Evolutionary conservation across 1,140 invertebrate species (phyloP), one percentile per base, ranked within the genome.

Genomic region (Glomeris maerens): DNA sequence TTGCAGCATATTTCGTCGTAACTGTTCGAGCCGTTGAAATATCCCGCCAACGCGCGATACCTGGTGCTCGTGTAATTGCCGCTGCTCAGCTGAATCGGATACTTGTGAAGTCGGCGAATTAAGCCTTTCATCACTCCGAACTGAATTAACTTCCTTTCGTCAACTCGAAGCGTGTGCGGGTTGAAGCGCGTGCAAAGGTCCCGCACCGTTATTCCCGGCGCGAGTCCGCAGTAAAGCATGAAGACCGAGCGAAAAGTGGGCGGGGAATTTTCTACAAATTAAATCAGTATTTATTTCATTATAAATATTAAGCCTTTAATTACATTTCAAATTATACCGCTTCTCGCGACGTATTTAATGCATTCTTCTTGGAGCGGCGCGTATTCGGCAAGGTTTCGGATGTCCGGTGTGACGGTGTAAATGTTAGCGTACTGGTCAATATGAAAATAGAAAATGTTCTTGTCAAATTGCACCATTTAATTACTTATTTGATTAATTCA

Each of bases 1-100:
- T 78, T 74, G 62, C 86, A 87, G 60, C 89, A 92, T 59, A 94
- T 90, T 70, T 91, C 84, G 70, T 94, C 89, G 40, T 83, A 78
- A 60, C 78, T 86, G 39, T 80, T 78, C 1, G 73, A 64, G 2
- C 90, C 90, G 45, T 80, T 86, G 60, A 91, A 90, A 60, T 82
- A 77, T 44, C 76, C 74, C 41, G 78, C 72, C 7, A 80, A 64
- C 2, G 55, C 50, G 53, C 25, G 20, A 23, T 23, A 7, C 42
- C 27, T 22, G 52, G 38, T 7, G 36, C 28, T 44, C 42, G 22
- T 48, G 26, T 20, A 27, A 45, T 44, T 22, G 41, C 45, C 22
- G 50, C 49, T 17, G 38, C 50, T 26, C 46, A 55, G 50, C 28
- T 63, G 39, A 22, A 66, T 54, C 23, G 63, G 67, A 60, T 62